Evolutionary conservation across 1,140 invertebrate genomes (phyloP), one percentile per base, ranked within the genome.

Genomic region (Drosophila carrolli): DNA sequence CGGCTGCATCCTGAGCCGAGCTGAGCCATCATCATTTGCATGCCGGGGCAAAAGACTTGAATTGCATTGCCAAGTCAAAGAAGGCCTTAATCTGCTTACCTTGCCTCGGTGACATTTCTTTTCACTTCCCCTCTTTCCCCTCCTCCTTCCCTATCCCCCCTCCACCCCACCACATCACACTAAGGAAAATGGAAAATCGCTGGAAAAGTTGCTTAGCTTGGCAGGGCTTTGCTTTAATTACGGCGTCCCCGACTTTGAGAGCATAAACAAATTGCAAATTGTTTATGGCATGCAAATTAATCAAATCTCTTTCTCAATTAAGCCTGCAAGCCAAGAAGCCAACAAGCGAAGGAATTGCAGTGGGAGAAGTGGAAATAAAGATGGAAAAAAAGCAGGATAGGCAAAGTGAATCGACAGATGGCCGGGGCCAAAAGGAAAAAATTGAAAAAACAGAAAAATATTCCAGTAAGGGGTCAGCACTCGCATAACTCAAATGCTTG

Each of bases 201-300:
- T 40, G 59, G 38, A 43, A 55, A 75, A 75, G 46, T 58, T 71
- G 74, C 50, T 75, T 79, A 81, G 63, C 62, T 76, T 56, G 54
- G 81, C 82, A 66, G 61, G 76, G 82, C 78, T 82, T 85, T 86
- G 82, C 83, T 86, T 85, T 85, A 85, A 85, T 85, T 85, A 88
- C 78, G 78, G 54, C 41, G 14, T 44, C 74, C 74, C 73, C 53
- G 58, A 75, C 81, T 75, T 82, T 88, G 82, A 88, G 82, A 76
- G 76, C 75, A 86, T 86, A 85, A 85, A 88, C 82, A 85, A 85
- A 85, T 85, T 88, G 82, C 84, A 85, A 86, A 86, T 86, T 84
- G 81, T 83, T 83, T 85, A 85, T 88, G 78, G 78, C 83, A 85
- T 88, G 82, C 82, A 88, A 88, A 85, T 85, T 85, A 85, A 85